Conservation (phyloP, 2,113 vertebrate species). For the Callipepla californica region DNA sequence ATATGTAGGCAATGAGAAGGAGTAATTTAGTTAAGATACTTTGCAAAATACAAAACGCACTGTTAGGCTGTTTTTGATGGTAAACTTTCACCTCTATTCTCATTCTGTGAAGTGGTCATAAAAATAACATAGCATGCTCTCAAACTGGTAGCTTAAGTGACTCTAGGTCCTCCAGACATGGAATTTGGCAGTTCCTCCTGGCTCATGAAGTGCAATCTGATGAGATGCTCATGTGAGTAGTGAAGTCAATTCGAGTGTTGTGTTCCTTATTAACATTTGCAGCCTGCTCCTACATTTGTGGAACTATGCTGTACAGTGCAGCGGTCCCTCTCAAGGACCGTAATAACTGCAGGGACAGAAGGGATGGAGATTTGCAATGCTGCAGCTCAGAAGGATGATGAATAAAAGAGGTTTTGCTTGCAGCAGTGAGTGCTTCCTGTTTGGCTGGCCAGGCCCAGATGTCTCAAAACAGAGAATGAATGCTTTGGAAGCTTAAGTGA, state of each 20-base stretch:
- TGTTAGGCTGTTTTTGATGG: not conserved
- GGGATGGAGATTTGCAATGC: not conserved
- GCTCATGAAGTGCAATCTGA: not conserved
- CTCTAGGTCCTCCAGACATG: not conserved
- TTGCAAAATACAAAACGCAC: not conserved
- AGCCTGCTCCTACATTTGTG: accelerated
- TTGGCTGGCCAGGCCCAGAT: not conserved
- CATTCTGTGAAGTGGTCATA: not conserved
- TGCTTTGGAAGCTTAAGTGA: not conserved
- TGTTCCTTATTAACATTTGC: not conserved
- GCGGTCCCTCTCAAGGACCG: accelerated
- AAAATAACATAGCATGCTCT: not conserved
- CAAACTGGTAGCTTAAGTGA: not conserved
- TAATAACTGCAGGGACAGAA: not conserved
- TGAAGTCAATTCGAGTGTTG: accelerated
- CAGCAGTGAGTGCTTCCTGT: not conserved
- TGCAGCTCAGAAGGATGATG: not conserved
- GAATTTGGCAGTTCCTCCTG: not conserved
- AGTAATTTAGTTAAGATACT: not conserved
- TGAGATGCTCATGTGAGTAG: not conserved
- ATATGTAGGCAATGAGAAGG: not conserved
- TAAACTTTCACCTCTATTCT: not conserved
- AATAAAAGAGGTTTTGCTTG: not conserved
- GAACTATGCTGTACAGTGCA: not conserved
- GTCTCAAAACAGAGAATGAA: not conserved